Evolutionary conservation across 2,797 vertebrate species (phyloP).

Genomic region (Epinephelus malabaricus): DNA sequence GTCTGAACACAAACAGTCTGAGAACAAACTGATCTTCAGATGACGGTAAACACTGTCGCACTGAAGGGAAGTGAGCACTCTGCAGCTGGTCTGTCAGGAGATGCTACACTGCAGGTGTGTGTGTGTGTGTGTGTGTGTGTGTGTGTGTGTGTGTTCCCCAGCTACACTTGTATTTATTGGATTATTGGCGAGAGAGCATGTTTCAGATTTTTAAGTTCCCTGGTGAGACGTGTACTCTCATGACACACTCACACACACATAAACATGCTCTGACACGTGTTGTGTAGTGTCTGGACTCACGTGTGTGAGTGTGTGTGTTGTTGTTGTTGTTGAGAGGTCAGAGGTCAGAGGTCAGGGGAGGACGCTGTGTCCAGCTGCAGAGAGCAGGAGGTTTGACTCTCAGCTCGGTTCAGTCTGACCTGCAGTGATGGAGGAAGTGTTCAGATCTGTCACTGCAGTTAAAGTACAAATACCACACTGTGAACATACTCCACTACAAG

Average conservation of each 20-base stretch:
- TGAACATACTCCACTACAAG: too few species aligned
- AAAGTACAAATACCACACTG: too few species aligned
- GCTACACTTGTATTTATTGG: slow-evolving; percentile 19
- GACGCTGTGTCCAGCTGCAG: slow-evolving; percentile 51
- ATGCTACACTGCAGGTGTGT: slow-evolving; percentile 32
- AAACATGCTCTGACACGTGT: neutral
- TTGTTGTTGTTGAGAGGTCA: slow-evolving; percentile 24
- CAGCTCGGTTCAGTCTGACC: too few species aligned
- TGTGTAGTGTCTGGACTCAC: neutral
- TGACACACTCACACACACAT: slow-evolving; percentile 4
- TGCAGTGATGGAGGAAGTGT: too few species aligned
- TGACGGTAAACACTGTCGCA: too few species aligned
- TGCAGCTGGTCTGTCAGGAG: slow-evolving; percentile 55
- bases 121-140: slow-evolving; percentile 27
- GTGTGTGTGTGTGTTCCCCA: slow-evolving; percentile 16
- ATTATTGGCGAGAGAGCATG: slow-evolving; percentile 11
- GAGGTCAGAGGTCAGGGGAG: slow-evolving; percentile 34
- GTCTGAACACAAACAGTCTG: neutral
- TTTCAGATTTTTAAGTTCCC: slow-evolving; percentile 44
- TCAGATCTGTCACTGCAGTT: too few species aligned
- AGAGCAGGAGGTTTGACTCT: neutral
- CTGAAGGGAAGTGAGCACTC: too few species aligned
- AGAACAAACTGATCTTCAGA: slow-evolving; percentile 3
- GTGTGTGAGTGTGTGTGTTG: slow-evolving; percentile 10
- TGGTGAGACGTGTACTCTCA: slow-evolving; percentile 32